A percentile compares a stretch with the other conserved stretches of the same genome.
Evolutionary conservation across 2,113 vertebrate genomes (phyloP).

Genomic region (Chloebia gouldiae): DNA sequence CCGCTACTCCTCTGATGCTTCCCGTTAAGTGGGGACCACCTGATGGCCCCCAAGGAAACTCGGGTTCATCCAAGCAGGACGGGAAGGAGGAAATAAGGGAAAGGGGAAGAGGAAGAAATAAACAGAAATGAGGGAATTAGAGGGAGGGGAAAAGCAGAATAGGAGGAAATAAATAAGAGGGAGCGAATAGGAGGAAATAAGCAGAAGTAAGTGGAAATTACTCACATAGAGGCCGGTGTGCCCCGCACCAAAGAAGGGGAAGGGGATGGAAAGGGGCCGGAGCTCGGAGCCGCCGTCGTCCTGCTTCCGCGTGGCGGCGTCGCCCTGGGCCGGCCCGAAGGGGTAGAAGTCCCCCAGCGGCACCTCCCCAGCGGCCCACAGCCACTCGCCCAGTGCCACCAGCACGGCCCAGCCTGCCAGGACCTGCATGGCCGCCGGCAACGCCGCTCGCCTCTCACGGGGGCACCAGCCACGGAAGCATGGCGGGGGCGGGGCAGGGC

Average conservation of each 20-base stretch:
- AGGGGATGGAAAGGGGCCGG: conserved; percentile 83
- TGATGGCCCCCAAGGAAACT: not conserved
- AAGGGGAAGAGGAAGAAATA: not conserved
- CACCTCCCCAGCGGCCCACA: conserved; percentile 70
- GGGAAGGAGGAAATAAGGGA: not conserved
- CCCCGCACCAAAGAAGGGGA: conserved; percentile 93
- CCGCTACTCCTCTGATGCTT: not conserved
- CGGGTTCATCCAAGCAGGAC: not conserved
- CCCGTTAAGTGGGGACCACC: not conserved
- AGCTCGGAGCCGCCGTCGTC: conserved; percentile 97
- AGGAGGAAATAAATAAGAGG: not conserved
- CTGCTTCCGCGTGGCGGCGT: conserved; percentile 83
- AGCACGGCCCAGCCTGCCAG: conserved; percentile 62
- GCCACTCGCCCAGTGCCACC: conserved; percentile 61
- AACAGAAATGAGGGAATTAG: not conserved
- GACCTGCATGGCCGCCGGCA: conserved; percentile 52
- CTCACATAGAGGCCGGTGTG: conserved; percentile 96
- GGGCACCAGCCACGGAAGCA: not conserved
- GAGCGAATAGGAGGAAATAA: not conserved
- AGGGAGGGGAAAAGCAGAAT: not conserved
- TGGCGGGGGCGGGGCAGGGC: not conserved
- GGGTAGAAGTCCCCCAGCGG: conserved; percentile 91
- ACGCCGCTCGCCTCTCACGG: conserved; percentile 4
- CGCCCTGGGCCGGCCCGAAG: conserved; percentile 79
- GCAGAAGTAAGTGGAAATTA: conserved; percentile 14